Evolutionary conservation across 2,888 invertebrate genomes (phyloP).

Genomic region (Drosophila borborema): DNA sequence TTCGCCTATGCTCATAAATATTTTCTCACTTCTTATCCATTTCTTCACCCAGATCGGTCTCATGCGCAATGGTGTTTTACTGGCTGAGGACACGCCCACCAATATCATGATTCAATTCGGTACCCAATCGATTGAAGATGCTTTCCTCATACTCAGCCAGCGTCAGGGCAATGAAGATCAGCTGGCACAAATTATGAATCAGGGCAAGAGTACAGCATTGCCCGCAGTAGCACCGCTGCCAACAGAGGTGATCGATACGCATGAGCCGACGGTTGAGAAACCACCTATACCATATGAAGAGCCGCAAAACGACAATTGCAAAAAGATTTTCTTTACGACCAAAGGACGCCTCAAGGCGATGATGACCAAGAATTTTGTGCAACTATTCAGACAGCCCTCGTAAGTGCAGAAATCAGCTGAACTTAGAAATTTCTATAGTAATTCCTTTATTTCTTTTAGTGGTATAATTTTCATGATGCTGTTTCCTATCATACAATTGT

Average conservation of each 20-base stretch:
- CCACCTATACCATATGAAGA: constrained; percentile 62
- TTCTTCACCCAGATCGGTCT: constrained; percentile 90
- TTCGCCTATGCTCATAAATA: background rate
- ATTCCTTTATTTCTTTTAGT: constrained; percentile 85
- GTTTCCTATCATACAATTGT: constrained; percentile 92
- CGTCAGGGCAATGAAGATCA: constrained; percentile 85
- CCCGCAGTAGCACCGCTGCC: constrained; percentile 67
- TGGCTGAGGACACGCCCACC: constrained; percentile 93
- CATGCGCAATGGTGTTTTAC: constrained; percentile 92
- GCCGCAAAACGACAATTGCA: constrained; percentile 72
- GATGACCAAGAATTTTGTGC: constrained; percentile 89
- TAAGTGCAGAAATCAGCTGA: constrained; percentile 82
- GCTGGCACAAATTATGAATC: constrained; percentile 65
- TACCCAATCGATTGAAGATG: constrained; percentile 92
- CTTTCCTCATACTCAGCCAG: constrained; percentile 92
- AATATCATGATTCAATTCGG: constrained; percentile 89
- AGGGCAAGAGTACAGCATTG: constrained; percentile 55
- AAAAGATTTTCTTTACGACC: constrained; percentile 82
- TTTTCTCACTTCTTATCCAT: background rate
- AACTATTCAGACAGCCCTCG: constrained; percentile 90
- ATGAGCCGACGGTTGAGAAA: constrained; percentile 64
- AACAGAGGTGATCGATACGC: constrained; percentile 78
- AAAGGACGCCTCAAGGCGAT: constrained; percentile 87
- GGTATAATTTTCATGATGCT: constrained; percentile 92
- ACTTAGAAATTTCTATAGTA: background rate